phyloP scores from a whole-genome alignment of 2,888 invertebrate genomes.

The Neocrepidodera transversa region DNA sequence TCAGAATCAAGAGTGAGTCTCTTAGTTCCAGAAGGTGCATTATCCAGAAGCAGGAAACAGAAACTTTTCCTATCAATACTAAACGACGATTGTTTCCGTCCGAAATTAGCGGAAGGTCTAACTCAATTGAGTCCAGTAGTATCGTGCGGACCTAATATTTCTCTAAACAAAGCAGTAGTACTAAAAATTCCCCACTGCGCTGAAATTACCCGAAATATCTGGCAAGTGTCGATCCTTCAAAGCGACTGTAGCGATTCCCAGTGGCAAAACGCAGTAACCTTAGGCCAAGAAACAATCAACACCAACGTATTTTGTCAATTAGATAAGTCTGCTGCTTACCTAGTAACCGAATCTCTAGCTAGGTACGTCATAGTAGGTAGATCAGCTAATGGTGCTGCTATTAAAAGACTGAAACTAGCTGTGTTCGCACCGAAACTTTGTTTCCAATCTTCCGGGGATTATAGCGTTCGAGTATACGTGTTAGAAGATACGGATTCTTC shows the following conservation, averaged over 20 bases:
- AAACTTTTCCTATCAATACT: conserved; percentile 91
- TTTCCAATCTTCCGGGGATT: conserved; percentile 71
- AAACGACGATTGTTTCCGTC: conserved; percentile 90
- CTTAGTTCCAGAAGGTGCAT: conserved; percentile 87
- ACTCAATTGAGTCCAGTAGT: conserved; percentile 89
- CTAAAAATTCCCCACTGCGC: conserved; percentile 89
- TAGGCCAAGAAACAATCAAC: conserved; percentile 84
- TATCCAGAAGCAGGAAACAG: conserved; percentile 80
- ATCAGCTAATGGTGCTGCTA: conserved; percentile 74
- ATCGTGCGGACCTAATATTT: conserved; percentile 78
- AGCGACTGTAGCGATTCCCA: conserved; percentile 61
- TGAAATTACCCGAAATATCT: conserved; percentile 81
- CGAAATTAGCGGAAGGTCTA: conserved; percentile 81
- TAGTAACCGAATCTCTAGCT: conserved; percentile 89
- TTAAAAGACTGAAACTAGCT: conserved; percentile 87
- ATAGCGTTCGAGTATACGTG: conserved; percentile 87
- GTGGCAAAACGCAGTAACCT: conserved; percentile 68
- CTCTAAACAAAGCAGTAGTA: conserved; percentile 82
- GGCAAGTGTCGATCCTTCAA: conserved; percentile 66
- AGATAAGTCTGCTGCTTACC: conserved; percentile 84
- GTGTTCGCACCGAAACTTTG: conserved; percentile 76
- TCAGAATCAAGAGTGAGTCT: conserved; percentile 83
- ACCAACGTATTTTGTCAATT: conserved; percentile 93
- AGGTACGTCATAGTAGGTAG: conserved; percentile 92
- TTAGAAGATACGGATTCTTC: conserved; percentile 93